Evolutionary conservation across 2,888 invertebrate species (phyloP), one percentile per base, ranked within the genome.

Genomic region (Ophraella communa): DNA sequence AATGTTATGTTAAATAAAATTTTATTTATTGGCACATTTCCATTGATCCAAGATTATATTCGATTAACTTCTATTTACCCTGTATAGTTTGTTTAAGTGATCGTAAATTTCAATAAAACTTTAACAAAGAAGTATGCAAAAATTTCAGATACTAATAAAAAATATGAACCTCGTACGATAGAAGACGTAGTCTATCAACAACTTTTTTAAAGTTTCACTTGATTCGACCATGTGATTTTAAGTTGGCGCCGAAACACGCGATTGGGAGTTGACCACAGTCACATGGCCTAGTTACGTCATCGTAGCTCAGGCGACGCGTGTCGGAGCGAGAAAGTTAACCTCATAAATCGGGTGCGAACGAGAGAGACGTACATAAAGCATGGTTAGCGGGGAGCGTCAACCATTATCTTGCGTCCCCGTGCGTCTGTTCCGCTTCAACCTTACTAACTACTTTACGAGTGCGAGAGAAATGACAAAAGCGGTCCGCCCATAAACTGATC

Each of bases 321-420:
- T 80, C 80, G 73, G 80, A 82, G 81, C 78, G 81, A 81, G 82
- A 82, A 78, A 78, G 79, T 23, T 79, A 79, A 77, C 77, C 80
- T 78, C 82, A 81, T 83, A 83, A 83, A 83, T 82, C 77, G 77
- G 76, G 76, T 79, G 80, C 77, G 82, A 81, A 80, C 79, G 81
- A 82, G 82, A 82, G 82, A 82, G 82, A 82, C 79, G 80, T 76
- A 76, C 82, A 82, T 83, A 83, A 83, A 83, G 82, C 82, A 83
- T 82, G 82, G 81, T 82, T 82, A 81, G 83, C 81, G 82, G 82
- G 82, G 82, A 82, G 81, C 81, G 81, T 82, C 83, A 82, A 83
- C 83, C 83, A 83, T 83, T 83, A 83, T 82, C 82, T 81, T 78
- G 81, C 79, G 77, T 79, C 80, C 80, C 80, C 76, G 70, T 72